Evolutionary conservation across 2,888 invertebrate species (phyloP).

Genomic region (Cheilosia vulpina): DNA sequence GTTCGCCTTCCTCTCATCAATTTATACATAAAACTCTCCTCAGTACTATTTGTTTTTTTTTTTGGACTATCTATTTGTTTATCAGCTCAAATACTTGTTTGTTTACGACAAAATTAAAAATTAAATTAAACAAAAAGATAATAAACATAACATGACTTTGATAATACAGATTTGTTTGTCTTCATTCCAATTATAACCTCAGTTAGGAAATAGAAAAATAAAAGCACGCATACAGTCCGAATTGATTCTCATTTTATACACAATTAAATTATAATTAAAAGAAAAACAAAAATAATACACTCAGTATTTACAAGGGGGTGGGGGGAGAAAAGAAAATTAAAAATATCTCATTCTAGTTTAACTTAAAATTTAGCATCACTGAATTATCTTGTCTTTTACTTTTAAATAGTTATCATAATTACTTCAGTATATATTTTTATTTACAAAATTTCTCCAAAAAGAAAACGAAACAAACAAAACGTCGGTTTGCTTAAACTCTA

Average conservation of each 20-base stretch:
- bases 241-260: constrained; percentile 39
- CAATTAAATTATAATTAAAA: constrained; percentile 45
- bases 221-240: constrained; percentile 54
- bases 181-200: constrained; percentile 4
- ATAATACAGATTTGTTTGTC: constrained; percentile 51
- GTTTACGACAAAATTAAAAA: constrained; percentile 35
- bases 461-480: constrained; percentile 37
- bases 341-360: constrained; percentile 26
- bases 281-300: constrained; percentile 45
- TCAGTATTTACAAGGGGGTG: constrained; percentile 64
- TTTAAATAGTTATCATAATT: constrained; percentile 47
- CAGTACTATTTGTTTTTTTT: constrained; percentile 11
- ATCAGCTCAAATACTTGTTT: constrained; percentile 57
- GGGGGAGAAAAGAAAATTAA: not conserved
- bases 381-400: constrained; percentile 75
- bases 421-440: constrained; percentile 46
- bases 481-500: constrained; percentile 54
- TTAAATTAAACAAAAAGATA: constrained; percentile 41
- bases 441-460: constrained; percentile 45
- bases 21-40: constrained; percentile 46
- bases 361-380: constrained; percentile 77
- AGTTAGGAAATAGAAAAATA: constrained; percentile 10
- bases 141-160: constrained; percentile 60
- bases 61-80: constrained; percentile 68
- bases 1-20: constrained; percentile 54